Evolutionary conservation across 2,797 vertebrate species (phyloP).

Genomic region (Psittacula derbiana): DNA sequence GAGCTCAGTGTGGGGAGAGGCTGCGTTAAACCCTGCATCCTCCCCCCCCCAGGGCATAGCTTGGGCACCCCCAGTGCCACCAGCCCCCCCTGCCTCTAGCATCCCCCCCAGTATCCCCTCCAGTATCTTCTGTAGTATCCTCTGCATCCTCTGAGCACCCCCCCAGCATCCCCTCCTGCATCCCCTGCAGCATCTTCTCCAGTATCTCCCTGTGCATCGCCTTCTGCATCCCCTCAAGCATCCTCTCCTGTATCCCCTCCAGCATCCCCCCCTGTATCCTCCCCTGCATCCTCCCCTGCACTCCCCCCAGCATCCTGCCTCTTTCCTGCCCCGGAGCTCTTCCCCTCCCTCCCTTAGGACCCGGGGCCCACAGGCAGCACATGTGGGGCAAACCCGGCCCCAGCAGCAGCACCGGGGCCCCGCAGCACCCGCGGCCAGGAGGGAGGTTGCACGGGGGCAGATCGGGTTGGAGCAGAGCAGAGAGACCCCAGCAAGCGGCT

Average conservation of each 20-base stretch:
- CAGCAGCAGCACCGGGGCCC: background rate
- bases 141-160: too few species aligned
- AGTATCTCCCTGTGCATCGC: too few species aligned
- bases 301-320: too few species aligned
- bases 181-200: too few species aligned
- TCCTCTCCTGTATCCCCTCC: too few species aligned
- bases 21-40: background rate
- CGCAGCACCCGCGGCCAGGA: rapidly evolving
- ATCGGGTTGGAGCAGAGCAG: rapidly evolving
- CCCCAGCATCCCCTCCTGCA: too few species aligned
- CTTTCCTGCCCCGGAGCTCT: background rate
- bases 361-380: background rate
- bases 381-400: background rate
- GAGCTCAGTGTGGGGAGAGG: background rate
- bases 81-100: background rate
- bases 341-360: background rate
- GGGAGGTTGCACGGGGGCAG: rapidly evolving
- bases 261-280: too few species aligned
- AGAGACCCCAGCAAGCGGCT: background rate
- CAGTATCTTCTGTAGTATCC: too few species aligned
- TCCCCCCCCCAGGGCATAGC: too few species aligned
- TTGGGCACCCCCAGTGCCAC: too few species aligned
- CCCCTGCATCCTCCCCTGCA: background rate
- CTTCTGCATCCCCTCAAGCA: too few species aligned
- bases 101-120: background rate